Evolutionary conservation across 2,888 invertebrate genomes (phyloP).

Genomic region (Perizoma flavofasciatum): DNA sequence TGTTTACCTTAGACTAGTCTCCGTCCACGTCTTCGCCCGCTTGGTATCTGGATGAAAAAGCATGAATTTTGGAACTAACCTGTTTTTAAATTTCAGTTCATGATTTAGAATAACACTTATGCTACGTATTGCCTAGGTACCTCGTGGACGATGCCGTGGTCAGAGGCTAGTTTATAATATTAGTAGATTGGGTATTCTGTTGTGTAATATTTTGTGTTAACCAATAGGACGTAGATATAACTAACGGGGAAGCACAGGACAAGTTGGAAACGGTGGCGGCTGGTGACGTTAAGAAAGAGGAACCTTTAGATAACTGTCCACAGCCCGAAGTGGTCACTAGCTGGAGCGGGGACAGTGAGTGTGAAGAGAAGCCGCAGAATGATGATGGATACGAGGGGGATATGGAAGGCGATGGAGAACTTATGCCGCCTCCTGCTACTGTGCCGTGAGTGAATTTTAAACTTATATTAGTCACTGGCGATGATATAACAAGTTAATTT

Average conservation of each 20-base stretch:
- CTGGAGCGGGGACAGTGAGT: slow-evolving; percentile 49
- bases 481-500: no score
- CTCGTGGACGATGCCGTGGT: no score
- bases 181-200: not conserved
- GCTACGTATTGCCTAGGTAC: no score
- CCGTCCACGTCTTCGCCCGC: no score
- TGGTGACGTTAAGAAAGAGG: slow-evolving; percentile 38
- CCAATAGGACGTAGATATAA: slow-evolving; percentile 62
- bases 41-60: no score
- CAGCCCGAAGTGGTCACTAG: slow-evolving; percentile 52
- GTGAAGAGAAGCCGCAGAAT: slow-evolving; percentile 70
- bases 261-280: slow-evolving; percentile 41
- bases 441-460: slow-evolving; percentile 69
- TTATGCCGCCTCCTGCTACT: slow-evolving; percentile 94
- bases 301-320: slow-evolving; percentile 63
- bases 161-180: no score
- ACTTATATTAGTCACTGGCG: no score
- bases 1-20: no score
- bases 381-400: slow-evolving; percentile 86
- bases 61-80: no score
- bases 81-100: no score
- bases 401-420: slow-evolving; percentile 86
- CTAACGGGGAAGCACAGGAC: slow-evolving; percentile 57
- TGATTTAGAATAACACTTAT: no score
- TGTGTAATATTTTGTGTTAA: slow-evolving; percentile 55